A percentile compares a stretch with the other conserved stretches of the same genome.
phyloP scores from a whole-genome alignment of 2,797 vertebrate genomes.

The Gastrophryne carolinensis region DNA sequence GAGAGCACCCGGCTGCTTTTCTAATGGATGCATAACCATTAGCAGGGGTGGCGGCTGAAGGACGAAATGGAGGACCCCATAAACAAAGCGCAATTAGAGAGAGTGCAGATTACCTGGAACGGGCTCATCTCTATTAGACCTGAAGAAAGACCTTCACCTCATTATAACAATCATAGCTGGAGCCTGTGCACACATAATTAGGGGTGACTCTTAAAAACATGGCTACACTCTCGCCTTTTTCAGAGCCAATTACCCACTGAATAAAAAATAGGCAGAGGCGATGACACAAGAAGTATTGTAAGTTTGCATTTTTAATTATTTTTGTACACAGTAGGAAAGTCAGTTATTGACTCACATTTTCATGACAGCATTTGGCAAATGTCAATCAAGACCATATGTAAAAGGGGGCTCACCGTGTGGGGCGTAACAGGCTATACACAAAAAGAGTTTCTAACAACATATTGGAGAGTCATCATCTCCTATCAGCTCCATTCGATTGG shows the following conservation, averaged over 20 bases:
- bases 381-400: too few relatives aligned
- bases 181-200: background rate
- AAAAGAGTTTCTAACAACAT: too few relatives aligned
- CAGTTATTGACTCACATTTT: too few relatives aligned
- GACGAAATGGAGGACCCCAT: background rate
- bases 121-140: background rate
- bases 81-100: background rate
- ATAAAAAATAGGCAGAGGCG: background rate
- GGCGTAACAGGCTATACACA: too few relatives aligned
- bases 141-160: background rate
- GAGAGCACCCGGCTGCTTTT: background rate
- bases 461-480: too few relatives aligned
- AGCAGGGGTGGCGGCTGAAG: background rate
- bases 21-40: background rate
- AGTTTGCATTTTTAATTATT: background rate
- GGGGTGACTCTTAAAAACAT: background rate
- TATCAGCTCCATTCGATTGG: too few relatives aligned
- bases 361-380: too few relatives aligned
- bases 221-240: background rate
- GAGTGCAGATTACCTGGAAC: background rate
- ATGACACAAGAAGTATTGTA: background rate
- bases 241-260: conserved; percentile 14
- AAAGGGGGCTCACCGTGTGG: too few relatives aligned
- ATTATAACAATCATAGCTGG: background rate
- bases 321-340: too few relatives aligned